Evolutionary conservation across 1,140 invertebrate species (phyloP).

Genomic region (Dryas iulia): DNA sequence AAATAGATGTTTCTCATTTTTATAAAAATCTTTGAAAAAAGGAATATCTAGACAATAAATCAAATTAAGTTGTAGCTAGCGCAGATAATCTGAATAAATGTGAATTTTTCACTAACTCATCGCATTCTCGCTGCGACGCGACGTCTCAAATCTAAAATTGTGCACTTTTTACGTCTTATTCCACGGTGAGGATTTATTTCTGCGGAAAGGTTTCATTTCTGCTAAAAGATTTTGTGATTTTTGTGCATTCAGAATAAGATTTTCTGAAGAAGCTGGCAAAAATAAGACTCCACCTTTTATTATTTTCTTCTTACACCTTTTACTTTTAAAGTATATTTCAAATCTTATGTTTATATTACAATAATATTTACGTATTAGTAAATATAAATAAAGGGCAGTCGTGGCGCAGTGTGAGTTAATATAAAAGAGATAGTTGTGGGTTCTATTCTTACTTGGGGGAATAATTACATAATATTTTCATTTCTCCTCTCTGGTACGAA

Average conservation of each 20-base stretch:
- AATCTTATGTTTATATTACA: not conserved
- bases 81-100: conserved; percentile 30
- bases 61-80: conserved; percentile 25
- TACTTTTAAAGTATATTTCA: not conserved
- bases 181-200: not conserved
- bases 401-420: too few relatives aligned
- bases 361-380: too few relatives aligned
- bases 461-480: too few relatives aligned
- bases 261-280: not conserved
- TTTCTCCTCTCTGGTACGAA: too few relatives aligned
- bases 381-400: too few relatives aligned
- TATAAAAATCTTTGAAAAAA: conserved; percentile 26
- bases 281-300: not conserved
- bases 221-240: conserved; percentile 3
- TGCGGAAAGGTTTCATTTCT: conserved; percentile 3
- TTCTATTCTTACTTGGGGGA: too few relatives aligned
- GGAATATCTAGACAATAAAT: conserved; percentile 30
- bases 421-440: too few relatives aligned
- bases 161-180: conserved; percentile 14
- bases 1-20: conserved; percentile 23
- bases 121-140: conserved; percentile 17
- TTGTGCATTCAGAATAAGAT: not conserved
- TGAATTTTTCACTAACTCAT: conserved; percentile 27
- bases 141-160: conserved; percentile 13
- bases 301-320: not conserved